Evolutionary conservation across 2,888 invertebrate genomes (phyloP).

Genomic region (Amiota minor): DNA sequence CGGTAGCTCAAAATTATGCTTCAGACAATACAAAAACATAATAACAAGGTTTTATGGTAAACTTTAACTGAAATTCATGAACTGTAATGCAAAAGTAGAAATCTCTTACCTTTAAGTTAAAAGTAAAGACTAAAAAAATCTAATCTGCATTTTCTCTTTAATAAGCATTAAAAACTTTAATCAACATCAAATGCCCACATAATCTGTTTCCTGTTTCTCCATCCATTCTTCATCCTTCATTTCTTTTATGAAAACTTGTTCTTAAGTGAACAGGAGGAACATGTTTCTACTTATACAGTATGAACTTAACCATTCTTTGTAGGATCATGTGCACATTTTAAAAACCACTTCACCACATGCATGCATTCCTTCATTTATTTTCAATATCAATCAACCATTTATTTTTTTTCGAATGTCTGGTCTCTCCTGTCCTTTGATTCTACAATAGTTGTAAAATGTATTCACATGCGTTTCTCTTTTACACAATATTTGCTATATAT

Average conservation of each 20-base stretch:
- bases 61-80: too few relatives aligned
- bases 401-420: neutral
- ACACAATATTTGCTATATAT: too few relatives aligned
- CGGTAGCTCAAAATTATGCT: too few relatives aligned
- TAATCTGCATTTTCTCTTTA: too few relatives aligned
- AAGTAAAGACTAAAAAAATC: too few relatives aligned
- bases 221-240: neutral
- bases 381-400: slow-evolving; percentile 24
- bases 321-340: neutral
- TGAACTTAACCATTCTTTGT: neutral
- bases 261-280: too few relatives aligned
- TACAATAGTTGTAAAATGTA: slow-evolving; percentile 33
- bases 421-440: neutral
- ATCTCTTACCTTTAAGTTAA: too few relatives aligned
- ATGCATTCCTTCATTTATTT: slow-evolving; percentile 11
- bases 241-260: neutral
- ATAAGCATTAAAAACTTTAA: too few relatives aligned
- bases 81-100: too few relatives aligned
- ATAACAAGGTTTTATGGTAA: too few relatives aligned
- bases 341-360: slow-evolving; percentile 25
- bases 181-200: too few relatives aligned
- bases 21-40: too few relatives aligned
- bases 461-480: slow-evolving; percentile 37
- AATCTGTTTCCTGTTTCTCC: neutral
- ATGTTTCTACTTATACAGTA: neutral